Evolutionary conservation across 1,140 invertebrate species (phyloP), one percentile per base, ranked within the genome.

Genomic region (Drosophila murphyi): DNA sequence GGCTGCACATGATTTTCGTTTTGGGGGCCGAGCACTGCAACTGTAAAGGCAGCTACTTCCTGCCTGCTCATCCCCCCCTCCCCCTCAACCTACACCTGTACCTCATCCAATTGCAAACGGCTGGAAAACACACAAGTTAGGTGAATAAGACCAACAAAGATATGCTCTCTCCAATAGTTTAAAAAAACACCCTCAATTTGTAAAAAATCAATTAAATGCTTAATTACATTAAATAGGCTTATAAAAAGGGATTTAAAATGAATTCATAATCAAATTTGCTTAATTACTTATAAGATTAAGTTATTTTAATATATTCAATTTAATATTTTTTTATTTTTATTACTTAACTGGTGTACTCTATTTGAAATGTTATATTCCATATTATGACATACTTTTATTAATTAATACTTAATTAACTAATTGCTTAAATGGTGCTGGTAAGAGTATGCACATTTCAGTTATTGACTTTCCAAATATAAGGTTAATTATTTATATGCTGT

Each of bases 1-100:
- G 75, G 71, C 72, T 79, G 67, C 87, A 69, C 80, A 68, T 87
- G 82, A 90, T 76, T 76, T 78, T 76, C 65, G n/a, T 5, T 31
- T 10, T 32, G 55, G 39, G 0, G 39, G 3, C 10, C 10, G 39
- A 43, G 39, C 39, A 43, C n/a, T 3, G 39, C 39, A 43, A 43
- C 39, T 43, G 39, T 43, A 43, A 43, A 12, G 10, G 48, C n/a
- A 55, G 47, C 45, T 31, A 12, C n/a, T 56, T 56, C 45, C 37
- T 64, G 47, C 52, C 43, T n/a, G n/a, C 39, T n/a, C 39, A 20
- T 41, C 39, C 8, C 39, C 39, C 7, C 10, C 39, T 0, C 10
- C 39, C 8, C 39, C 39, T 3, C 10, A 8, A n/a, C 8, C 39
- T 43, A 0, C 39, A 8, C 29, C 39, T 20, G 20, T 20, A 20